A percentile compares a stretch with the other conserved stretches of the same genome.
Evolutionary conservation across 2,888 invertebrate genomes (phyloP).

Genomic region (Mythimna pallens): DNA sequence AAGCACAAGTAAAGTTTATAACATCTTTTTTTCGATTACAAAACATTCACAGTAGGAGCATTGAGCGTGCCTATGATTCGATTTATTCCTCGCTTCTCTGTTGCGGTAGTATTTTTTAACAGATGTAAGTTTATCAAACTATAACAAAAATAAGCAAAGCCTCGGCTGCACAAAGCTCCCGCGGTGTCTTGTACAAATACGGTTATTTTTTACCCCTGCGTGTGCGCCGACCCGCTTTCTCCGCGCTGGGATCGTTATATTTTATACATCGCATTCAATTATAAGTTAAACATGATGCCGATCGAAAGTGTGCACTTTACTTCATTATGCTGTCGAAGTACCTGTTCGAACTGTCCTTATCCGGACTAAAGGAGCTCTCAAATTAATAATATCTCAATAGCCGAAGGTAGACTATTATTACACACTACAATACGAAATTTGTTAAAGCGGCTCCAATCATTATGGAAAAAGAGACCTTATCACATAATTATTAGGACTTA

Average conservation of each 20-base stretch:
- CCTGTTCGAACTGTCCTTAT: background rate
- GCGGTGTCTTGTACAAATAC: constrained; percentile 55
- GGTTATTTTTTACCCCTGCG: constrained; percentile 61
- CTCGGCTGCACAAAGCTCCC: constrained; percentile 42
- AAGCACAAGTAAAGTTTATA: too few species aligned
- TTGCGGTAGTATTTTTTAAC: background rate
- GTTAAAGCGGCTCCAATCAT: too few species aligned
- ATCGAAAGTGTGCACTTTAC: constrained; percentile 45
- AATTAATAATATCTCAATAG: background rate
- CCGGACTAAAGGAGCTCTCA: background rate
- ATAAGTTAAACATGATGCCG: constrained; percentile 26
- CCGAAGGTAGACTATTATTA: background rate
- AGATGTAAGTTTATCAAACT: background rate
- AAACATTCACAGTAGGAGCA: too few species aligned
- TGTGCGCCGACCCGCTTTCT: constrained; percentile 61
- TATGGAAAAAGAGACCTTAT: too few species aligned
- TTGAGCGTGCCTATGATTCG: too few species aligned
- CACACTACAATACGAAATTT: background rate
- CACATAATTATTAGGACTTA: too few species aligned
- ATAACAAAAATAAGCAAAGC: constrained; percentile 22
- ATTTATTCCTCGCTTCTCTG: background rate
- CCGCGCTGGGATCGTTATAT: constrained; percentile 52
- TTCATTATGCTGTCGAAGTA: constrained; percentile 8
- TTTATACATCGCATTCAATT: constrained; percentile 52
- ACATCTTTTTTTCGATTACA: too few species aligned